Evolutionary conservation across 2,888 invertebrate species (phyloP).

Genomic region (Eristalis intricaria): DNA sequence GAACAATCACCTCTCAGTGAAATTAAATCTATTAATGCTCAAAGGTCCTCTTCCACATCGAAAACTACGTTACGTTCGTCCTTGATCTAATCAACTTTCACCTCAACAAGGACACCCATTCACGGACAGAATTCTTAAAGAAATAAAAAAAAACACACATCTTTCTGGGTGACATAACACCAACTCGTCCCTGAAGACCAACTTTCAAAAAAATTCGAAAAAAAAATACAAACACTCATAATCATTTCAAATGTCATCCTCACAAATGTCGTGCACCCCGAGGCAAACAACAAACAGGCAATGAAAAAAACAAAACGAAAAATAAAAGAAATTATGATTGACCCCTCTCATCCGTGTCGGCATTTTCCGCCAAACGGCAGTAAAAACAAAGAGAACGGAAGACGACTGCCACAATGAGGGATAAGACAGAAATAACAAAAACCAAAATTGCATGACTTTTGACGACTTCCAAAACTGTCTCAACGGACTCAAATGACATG

Average conservation of each 20-base stretch:
- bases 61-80: slow-evolving; percentile 31
- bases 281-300: slow-evolving; percentile 44
- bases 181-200: slow-evolving; percentile 62
- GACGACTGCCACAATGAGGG: slow-evolving; percentile 29
- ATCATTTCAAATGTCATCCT: slow-evolving; percentile 58
- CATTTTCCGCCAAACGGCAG: slow-evolving; percentile 62
- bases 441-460: slow-evolving; percentile 70
- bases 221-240: slow-evolving; percentile 35
- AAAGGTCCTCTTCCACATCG: not conserved
- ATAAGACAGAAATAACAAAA: slow-evolving; percentile 23
- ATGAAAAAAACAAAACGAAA: slow-evolving; percentile 14
- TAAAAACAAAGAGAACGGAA: slow-evolving; percentile 68
- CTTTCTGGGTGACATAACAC: slow-evolving; percentile 55
- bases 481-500: slow-evolving; percentile 46
- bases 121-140: not conserved
- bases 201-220: slow-evolving; percentile 6
- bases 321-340: slow-evolving; percentile 52
- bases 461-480: slow-evolving; percentile 53
- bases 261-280: slow-evolving; percentile 37
- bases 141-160: slow-evolving; percentile 33
- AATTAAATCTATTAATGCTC: slow-evolving; percentile 26
- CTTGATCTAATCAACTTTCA: slow-evolving; percentile 67
- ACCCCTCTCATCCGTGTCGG: slow-evolving; percentile 66
- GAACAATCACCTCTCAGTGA: slow-evolving; percentile 2
- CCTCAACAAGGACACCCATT: slow-evolving; percentile 40